Base-by-base conservation (phyloP, 2,797 vertebrate species). In the Anolis apletophallus region DNA sequence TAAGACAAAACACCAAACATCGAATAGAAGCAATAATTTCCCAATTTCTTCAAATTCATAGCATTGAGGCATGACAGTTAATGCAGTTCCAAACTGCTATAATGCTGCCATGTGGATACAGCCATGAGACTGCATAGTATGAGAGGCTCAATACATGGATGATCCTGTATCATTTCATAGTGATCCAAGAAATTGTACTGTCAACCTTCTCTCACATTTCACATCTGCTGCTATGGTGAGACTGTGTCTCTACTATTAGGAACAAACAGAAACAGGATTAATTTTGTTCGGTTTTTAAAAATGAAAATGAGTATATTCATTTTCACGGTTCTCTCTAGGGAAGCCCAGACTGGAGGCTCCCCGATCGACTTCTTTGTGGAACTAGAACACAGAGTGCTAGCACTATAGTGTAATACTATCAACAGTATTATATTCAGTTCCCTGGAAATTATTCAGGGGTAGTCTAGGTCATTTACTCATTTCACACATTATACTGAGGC, bases 121-220 rank as follows among this genome's bases (percentile, higher is more conserved):
- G 40, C 40, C 40, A 40, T 40, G 40, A 5, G 40, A 61, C 19
- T 61, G 59, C 9, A 12, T 61, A 61, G 59, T 61, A 61, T 61
- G 57, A 61, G 57, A 10, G n/a, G 4, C 17, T 3, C 10, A 57
- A 67, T 2, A 19, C 93, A 81, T 93, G 91, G 93, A 88, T 90
- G 87, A 78, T 54, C 83, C 88, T 86, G 61, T 91, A 90, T 94
- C 94, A 93, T 93, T 84, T 85, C 94, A 93, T 89, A 92, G 92
- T 91, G 92, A 86, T 89, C 87, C 86, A 78, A 73, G 32, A 77
- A 21, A 36, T 72, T 26, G 21, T 88, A 90, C 87, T 83, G 90
- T 88, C 91, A 79, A 92, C 84, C 94, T 67, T 36, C 72, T 88
- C 32, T 23, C 1, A 61, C 73, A 88, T 90, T 96, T 95, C 89